phyloP scores from a whole-genome alignment of 2,113 vertebrate species.

The Papio anubis region DNA sequence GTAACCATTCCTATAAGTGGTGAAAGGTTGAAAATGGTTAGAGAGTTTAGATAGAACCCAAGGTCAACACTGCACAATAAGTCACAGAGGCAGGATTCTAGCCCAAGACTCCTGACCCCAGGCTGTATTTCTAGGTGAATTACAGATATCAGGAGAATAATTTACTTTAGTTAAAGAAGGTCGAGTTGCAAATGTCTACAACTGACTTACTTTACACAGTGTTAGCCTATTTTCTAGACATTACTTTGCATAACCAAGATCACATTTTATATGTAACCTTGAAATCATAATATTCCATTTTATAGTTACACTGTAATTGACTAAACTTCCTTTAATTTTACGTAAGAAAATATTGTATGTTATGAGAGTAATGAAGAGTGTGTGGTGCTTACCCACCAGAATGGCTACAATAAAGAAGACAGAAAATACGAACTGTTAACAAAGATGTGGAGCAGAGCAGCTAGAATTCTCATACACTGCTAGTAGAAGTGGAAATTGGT shows the following conservation, averaged over 20 bases:
- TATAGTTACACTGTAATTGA: background rate
- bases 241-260: background rate
- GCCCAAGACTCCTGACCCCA: background rate
- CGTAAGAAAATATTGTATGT: background rate
- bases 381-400: background rate
- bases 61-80: background rate
- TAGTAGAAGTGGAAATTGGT: background rate
- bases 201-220: background rate
- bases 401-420: background rate
- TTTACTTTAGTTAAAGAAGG: background rate
- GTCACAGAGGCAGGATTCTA: background rate
- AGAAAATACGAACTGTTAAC: background rate
- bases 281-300: background rate
- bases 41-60: background rate
- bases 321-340: constrained; percentile 6
- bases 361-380: background rate
- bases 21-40: background rate
- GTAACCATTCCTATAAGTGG: background rate
- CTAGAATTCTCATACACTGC: background rate
- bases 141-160: background rate
- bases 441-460: background rate
- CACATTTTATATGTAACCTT: background rate
- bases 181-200: background rate
- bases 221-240: background rate
- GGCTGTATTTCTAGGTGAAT: background rate